These are phyloP conservation scores for Melipona quadrifasciata DNA, from an alignment of 1,140 invertebrate genomes.

Conservation along the genomic window DNA sequence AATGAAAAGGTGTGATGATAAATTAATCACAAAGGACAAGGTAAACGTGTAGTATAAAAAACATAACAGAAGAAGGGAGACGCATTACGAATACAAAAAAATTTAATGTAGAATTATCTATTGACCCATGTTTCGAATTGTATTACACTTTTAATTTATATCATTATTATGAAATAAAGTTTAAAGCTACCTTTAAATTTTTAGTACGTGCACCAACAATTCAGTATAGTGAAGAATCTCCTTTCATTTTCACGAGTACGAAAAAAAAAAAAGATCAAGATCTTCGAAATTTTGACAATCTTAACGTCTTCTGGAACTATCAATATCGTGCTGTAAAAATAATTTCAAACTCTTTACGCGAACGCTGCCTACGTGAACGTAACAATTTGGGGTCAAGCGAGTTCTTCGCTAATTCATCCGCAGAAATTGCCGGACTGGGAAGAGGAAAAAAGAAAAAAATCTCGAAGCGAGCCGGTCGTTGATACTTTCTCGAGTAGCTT, in stretches of 20 bases:
- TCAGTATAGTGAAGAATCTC: neutral
- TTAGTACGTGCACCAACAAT: too few relatives aligned
- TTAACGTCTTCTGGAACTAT: neutral
- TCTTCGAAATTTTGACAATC: neutral
- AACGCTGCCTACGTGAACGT: neutral
- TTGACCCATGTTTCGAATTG: too few relatives aligned
- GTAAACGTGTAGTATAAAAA: too few relatives aligned
- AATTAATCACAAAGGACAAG: too few relatives aligned
- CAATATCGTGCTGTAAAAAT: neutral
- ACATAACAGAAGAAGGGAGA: too few relatives aligned
- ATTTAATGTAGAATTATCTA: too few relatives aligned
- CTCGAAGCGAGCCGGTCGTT: neutral
- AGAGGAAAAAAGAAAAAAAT: neutral
- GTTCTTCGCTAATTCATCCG: neutral
- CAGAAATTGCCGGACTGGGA: neutral
- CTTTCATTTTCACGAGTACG: neutral
- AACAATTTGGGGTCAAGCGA: neutral
- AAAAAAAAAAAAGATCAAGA: neutral
- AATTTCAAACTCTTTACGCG: neutral
- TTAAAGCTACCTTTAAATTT: too few relatives aligned
- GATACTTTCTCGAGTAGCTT: neutral
- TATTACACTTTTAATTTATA: too few relatives aligned
- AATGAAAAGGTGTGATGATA: too few relatives aligned
- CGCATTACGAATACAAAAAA: too few relatives aligned
- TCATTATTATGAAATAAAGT: too few relatives aligned